Conservation (phyloP, 2,797 vertebrate genomes). For the Artibeus lituratus region DNA sequence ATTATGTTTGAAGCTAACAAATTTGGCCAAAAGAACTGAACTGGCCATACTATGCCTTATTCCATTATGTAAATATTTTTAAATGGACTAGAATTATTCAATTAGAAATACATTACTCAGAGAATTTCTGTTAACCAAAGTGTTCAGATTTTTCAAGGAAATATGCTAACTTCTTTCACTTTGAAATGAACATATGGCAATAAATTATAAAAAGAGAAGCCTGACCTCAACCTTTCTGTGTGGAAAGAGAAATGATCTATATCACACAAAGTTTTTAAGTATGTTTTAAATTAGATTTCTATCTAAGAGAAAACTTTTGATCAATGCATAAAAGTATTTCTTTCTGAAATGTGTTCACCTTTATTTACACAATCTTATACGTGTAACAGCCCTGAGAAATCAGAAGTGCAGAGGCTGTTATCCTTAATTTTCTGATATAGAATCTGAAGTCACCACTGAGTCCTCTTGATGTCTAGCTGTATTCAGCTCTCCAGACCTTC, state of each 20-base stretch:
- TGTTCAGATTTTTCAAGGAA: background rate
- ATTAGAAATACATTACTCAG: background rate
- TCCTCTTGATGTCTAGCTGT: background rate
- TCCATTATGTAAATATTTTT: background rate
- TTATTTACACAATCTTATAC: background rate
- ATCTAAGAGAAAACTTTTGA: background rate
- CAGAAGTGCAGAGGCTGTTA: background rate
- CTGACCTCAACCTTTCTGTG: background rate
- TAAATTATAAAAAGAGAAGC: background rate
- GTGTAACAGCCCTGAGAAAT: background rate
- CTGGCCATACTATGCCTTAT: background rate
- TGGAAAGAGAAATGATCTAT: background rate
- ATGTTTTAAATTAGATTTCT: background rate
- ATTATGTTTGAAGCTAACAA: background rate
- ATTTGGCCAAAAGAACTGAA: background rate
- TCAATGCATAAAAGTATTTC: background rate
- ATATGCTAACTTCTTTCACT: background rate
- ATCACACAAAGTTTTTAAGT: background rate
- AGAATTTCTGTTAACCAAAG: background rate
- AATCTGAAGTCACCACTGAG: background rate
- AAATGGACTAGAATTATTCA: background rate
- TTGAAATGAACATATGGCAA: background rate
- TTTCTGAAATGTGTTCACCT: background rate
- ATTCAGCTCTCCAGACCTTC: background rate
- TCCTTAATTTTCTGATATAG: background rate